Evolutionary conservation across 2,888 invertebrate genomes (phyloP), one percentile per base, ranked within the genome.

Genomic region (Idaea dimidiata): DNA sequence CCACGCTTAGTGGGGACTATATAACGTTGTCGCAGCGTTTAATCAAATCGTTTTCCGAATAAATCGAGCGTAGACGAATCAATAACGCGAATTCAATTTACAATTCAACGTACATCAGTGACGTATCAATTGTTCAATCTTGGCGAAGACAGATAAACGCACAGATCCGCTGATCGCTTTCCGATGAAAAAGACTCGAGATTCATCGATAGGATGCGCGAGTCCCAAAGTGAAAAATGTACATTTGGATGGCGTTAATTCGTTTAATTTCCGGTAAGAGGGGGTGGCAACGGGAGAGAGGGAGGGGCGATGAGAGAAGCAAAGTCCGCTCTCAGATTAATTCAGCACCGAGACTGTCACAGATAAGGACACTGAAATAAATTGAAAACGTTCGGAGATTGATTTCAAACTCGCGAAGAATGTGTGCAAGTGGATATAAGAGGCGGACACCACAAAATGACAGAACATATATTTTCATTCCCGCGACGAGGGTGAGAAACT

Each of bases 241-340:
- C 92, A 89, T 92, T 92, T 90, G 91, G 92, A 92, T 89, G 89
- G 91, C 91, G 91, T 92, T 93, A 93, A 93, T 93, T 93, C 93
- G 91, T 91, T 93, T 93, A 93, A 93, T 93, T 93, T 93, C 93
- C 93, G 93, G 91, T 87, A 88, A 86, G 89, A 83, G 83, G 81
- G 79, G 70, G 72, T 69, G 70, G 79, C 77, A 62, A 72, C 65
- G 76, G 66, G 76, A 73, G 72, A 76, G 66, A 72, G 72, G 79
- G 74, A 80, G 56, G 56, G 56, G 6, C 83, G 81, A 79, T 69
- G 72, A 70, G 76, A 72, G 72, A 78, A 73, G 80, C 73, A 71
- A 80, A 80, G 88, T 85, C 84, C 86, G 88, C 81, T 85, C 81
- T 85, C 90, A 91, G 92, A 92, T 92, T 92, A 92, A 92, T 92